Conservation (phyloP, 1,140 invertebrate genomes). For the Drusus annulatus region DNA sequence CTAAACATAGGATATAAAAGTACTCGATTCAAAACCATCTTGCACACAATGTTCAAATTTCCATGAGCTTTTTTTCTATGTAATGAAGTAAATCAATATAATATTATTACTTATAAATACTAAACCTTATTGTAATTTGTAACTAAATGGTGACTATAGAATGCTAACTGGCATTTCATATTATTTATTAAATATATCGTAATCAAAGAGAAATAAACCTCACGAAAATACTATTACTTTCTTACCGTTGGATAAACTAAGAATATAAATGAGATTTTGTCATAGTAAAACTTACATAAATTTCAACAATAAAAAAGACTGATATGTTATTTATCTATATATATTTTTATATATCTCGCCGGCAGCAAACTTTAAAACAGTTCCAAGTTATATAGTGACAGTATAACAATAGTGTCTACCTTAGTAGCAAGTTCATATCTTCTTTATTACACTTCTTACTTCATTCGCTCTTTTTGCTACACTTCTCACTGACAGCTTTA, state of each 20-base stretch:
- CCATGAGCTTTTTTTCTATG: slow-evolving; percentile 59
- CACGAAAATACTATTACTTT: slow-evolving; percentile 55
- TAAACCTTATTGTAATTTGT: slow-evolving; percentile 54
- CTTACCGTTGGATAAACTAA: slow-evolving; percentile 54
- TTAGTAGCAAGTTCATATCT: not conserved
- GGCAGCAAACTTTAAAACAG: slow-evolving; percentile 52
- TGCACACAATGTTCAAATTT: slow-evolving; percentile 60
- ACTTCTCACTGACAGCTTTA: no score
- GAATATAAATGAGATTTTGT: slow-evolving; percentile 31
- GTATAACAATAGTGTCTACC: slow-evolving; percentile 13
- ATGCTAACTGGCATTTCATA: slow-evolving; percentile 50
- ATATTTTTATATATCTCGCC: slow-evolving; percentile 59
- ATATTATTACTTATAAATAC: slow-evolving; percentile 51
- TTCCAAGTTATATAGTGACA: slow-evolving; percentile 47
- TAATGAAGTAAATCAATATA: slow-evolving; percentile 57
- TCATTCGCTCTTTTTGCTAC: no score
- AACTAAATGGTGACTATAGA: slow-evolving; percentile 58
- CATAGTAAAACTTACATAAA: slow-evolving; percentile 54
- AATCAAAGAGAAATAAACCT: slow-evolving; percentile 54
- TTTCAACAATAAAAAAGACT: slow-evolving; percentile 60
- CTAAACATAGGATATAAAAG: slow-evolving; percentile 52
- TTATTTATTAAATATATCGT: slow-evolving; percentile 52
- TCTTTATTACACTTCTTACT: not conserved
- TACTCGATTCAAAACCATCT: slow-evolving; percentile 57
- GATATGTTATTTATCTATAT: slow-evolving; percentile 60